phyloP scores from a whole-genome alignment of 2,888 invertebrate genomes.

The Diplazon laetatorius region DNA sequence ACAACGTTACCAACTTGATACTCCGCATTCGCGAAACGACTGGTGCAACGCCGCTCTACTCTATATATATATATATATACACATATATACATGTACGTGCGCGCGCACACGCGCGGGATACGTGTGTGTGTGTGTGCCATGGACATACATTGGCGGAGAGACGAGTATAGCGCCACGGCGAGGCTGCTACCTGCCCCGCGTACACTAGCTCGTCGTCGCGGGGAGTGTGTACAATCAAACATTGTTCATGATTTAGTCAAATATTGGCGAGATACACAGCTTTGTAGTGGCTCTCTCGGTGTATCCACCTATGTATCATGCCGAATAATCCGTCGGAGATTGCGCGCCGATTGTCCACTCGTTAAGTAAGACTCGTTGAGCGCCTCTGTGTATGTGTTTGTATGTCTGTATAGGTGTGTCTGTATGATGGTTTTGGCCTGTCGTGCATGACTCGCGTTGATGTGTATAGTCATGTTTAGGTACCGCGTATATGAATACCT shows the following conservation, averaged over 20 bases:
- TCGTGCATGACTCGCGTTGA: too few species aligned
- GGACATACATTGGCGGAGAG: constrained; percentile 39
- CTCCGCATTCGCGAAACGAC: constrained; percentile 6
- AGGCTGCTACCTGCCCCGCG: constrained; percentile 51
- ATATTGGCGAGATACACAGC: constrained; percentile 82
- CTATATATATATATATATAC: background rate
- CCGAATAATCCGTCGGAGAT: constrained; percentile 79
- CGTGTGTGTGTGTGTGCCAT: too few species aligned
- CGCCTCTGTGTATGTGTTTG: constrained; percentile 25
- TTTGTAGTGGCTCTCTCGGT: constrained; percentile 79
- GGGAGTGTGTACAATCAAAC: constrained; percentile 81
- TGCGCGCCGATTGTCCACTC: constrained; percentile 76
- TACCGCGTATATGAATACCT: constrained; percentile 16
- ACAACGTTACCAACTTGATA: background rate
- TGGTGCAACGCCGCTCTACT: background rate
- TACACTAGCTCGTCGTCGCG: constrained; percentile 52
- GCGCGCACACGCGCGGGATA: constrained; percentile 31
- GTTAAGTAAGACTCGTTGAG: constrained; percentile 76
- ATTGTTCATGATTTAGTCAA: constrained; percentile 83
- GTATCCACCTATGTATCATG: constrained; percentile 76
- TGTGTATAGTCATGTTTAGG: too few species aligned
- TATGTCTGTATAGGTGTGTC: too few species aligned
- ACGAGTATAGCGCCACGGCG: constrained; percentile 56
- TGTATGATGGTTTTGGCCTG: constrained; percentile 6
- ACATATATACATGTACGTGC: background rate